Evolutionary conservation across 2,113 vertebrate species (phyloP), one percentile per base, ranked within the genome.

Genomic region (Clarias magur): DNA sequence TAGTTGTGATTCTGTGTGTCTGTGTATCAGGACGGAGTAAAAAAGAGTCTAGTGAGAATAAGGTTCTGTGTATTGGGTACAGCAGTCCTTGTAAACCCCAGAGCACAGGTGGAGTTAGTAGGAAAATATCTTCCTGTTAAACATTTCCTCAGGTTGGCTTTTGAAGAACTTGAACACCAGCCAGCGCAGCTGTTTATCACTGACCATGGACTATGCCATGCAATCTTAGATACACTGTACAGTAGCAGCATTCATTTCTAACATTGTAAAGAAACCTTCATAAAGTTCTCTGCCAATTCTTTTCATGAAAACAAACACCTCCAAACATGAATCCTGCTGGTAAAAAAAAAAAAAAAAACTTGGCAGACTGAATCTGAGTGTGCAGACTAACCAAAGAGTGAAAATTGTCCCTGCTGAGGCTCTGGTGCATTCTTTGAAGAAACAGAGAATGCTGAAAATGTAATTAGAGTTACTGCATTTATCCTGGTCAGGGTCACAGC

Each of bases 41-140:
- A 93, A 93, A 93, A 93, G 93, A 90, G 90, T 89, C 94, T 91
- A 92, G 93, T 93, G 93, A 94, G 91, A 88, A 85, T 82, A 83
- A 89, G 83, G 89, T 89, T 89, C 88, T 85, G 82, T 90, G 90
- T 91, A 88, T 92, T 92, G 91, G 91, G 91, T 90, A 87, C 59
- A 48, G 30, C 56, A n/a, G 60, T 78, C 65, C 65, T 42, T 57
- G 13, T 38, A 53, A 54, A 70, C 85, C 62, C 62, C 11, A n/a
- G 8, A 60, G 59, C 30, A 27, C 53, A 82, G 30, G 70, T 73
- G 72, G 34, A 34, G 30, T 72, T 34, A 38, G 68, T 38, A 38
- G 68, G 34, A 48, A 75, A 75, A 75, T 48, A 48, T 12, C 30
- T 72, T 8, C 3, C 68, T 38, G 30, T 72, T 72, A 19, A 72